Conservation (phyloP, 2,797 vertebrate species). For the Rhynchotus rufescens region DNA sequence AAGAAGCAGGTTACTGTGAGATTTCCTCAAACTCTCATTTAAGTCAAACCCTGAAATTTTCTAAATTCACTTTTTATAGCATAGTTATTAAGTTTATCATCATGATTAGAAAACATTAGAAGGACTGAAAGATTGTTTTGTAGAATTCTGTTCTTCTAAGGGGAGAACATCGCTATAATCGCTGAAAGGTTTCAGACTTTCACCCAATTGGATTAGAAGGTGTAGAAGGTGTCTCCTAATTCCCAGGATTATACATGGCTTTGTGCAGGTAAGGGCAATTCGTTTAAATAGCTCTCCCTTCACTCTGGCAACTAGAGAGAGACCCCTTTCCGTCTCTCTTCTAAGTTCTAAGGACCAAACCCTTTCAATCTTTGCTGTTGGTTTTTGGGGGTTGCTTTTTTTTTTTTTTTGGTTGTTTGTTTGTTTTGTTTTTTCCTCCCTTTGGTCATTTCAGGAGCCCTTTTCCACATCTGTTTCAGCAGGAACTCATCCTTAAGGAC, state of each 20-base stretch:
- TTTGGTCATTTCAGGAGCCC: not conserved
- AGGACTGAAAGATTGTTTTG: not conserved
- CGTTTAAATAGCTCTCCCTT: not conserved
- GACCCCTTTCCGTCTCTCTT: not conserved
- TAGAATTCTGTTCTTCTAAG: too few relatives aligned
- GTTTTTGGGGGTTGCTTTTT: too few relatives aligned
- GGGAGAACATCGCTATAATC: not conserved
- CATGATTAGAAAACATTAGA: not conserved
- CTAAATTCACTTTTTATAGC: not conserved
- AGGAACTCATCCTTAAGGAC: not conserved
- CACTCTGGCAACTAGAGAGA: not conserved
- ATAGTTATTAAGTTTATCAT: not conserved
- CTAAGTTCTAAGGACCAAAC: not conserved
- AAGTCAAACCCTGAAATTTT: not conserved
- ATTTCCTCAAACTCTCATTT: not conserved
- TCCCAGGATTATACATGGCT: not conserved
- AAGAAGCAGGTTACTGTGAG: not conserved
- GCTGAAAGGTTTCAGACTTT: not conserved
- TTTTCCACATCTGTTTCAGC: not conserved
- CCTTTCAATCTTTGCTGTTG: not conserved
- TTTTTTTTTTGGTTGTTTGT: too few relatives aligned
- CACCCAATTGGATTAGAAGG: not conserved
- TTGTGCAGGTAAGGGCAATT: not conserved
- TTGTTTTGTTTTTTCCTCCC: not conserved
- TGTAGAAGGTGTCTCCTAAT: not conserved